These are phyloP conservation scores for Ormyrus nitidulus DNA, from an alignment of 2,888 invertebrate genomes.

Conservation along the genomic window DNA sequence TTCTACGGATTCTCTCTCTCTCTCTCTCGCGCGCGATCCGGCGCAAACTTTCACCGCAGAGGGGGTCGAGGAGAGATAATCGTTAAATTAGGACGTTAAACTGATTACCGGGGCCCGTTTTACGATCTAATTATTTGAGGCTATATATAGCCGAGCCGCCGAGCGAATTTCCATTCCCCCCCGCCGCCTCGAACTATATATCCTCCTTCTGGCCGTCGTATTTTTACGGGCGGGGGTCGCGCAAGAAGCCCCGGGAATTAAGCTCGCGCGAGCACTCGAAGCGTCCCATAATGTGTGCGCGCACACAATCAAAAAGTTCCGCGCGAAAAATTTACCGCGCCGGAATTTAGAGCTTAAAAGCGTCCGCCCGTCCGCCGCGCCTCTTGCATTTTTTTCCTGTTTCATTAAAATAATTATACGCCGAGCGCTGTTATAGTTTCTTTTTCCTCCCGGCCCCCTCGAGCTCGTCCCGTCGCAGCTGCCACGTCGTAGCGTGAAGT, in stretches of 20 bases:
- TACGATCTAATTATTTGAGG: constrained; percentile 64
- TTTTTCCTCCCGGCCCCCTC: neutral
- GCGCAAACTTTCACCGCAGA: constrained; percentile 50
- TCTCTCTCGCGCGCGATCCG: constrained; percentile 17
- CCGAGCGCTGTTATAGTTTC: neutral
- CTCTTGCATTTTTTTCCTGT: neutral
- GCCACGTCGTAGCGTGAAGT: neutral
- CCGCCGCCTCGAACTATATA: neutral
- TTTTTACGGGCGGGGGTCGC: neutral
- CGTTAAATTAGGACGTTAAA: constrained; percentile 63
- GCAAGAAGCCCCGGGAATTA: constrained; percentile 14
- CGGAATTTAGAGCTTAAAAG: constrained; percentile 9
- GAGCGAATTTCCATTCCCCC: constrained; percentile 30
- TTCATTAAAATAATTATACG: constrained; percentile 47
- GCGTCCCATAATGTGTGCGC: neutral
- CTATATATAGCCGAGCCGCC: neutral
- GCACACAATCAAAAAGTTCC: constrained; percentile 23
- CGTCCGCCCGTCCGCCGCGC: neutral
- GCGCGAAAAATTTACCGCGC: constrained; percentile 27
- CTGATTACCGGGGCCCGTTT: constrained; percentile 63
- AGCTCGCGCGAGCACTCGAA: neutral
- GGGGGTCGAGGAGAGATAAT: constrained; percentile 54
- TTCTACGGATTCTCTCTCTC: constrained; percentile 50
- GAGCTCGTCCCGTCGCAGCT: neutral
- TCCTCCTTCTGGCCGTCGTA: neutral